A percentile compares a stretch with the other conserved stretches of the same genome.
phyloP scores from a whole-genome alignment of 2,113 vertebrate species.

The Rhinopithecus roxellana region DNA sequence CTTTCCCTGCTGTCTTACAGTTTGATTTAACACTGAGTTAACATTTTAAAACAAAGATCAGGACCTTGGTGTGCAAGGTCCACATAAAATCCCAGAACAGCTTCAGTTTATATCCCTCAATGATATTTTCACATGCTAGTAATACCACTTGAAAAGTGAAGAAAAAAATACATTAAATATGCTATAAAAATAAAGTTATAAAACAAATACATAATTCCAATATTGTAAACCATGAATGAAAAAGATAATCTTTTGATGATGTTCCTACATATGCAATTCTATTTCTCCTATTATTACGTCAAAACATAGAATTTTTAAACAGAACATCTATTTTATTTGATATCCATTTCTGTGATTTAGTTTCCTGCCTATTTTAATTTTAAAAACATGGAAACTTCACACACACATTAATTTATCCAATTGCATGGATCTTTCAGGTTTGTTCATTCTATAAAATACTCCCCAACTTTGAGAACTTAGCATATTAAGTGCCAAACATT shows the following conservation, averaged over 20 bases:
- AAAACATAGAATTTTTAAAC: neutral
- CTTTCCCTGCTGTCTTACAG: neutral
- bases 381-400: neutral
- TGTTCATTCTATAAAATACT: neutral
- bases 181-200: conserved; percentile 1
- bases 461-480: neutral
- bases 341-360: neutral
- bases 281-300: neutral
- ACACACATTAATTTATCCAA: neutral
- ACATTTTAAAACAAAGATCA: conserved; percentile 8
- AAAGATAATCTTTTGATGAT: neutral
- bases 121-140: neutral
- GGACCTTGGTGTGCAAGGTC: neutral
- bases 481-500: neutral
- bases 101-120: neutral
- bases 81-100: neutral
- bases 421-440: neutral
- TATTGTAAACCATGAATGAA: neutral
- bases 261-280: neutral
- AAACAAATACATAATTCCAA: neutral
- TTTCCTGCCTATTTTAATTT: neutral
- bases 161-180: neutral
- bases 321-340: neutral
- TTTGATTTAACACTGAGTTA: neutral
- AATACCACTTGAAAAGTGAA: neutral